These are phyloP conservation scores for Eleginops maclovinus DNA, from an alignment of 2,113 vertebrate species.

Conservation along the genomic window DNA sequence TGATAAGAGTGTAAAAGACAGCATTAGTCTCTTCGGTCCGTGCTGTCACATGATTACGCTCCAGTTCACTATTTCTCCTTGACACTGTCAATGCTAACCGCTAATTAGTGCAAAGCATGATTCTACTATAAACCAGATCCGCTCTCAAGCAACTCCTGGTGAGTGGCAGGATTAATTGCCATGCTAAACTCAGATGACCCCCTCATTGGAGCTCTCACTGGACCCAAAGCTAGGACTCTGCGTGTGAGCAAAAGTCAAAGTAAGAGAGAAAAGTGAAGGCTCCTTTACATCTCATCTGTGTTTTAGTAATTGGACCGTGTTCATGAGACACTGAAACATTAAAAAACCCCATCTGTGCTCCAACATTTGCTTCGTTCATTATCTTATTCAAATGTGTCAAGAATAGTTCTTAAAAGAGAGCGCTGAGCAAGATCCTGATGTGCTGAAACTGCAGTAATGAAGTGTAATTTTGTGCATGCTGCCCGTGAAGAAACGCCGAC, in stretches of 20 bases:
- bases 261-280: constrained; percentile 35
- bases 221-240: constrained; percentile 44
- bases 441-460: constrained; percentile 75
- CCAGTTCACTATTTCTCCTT: constrained; percentile 61
- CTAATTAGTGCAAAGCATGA: constrained; percentile 75
- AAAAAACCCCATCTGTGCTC: constrained; percentile 69
- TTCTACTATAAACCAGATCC: constrained; percentile 57
- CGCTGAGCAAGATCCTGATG: constrained; percentile 47
- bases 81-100: constrained; percentile 59
- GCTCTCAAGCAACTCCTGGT: constrained; percentile 54
- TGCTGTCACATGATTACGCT: constrained; percentile 47
- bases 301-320: constrained; percentile 65
- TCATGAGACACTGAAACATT: constrained; percentile 67
- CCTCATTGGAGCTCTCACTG: constrained; percentile 47
- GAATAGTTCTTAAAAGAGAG: constrained; percentile 48
- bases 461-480: constrained; percentile 52
- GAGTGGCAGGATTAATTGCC: constrained; percentile 80
- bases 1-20: constrained; percentile 31
- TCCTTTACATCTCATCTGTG: constrained; percentile 57
- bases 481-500: constrained; percentile 65
- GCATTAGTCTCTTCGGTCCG: constrained; percentile 39
- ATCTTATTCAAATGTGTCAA: constrained; percentile 67
- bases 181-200: constrained; percentile 62
- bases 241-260: constrained; percentile 42
- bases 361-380: constrained; percentile 67